Evolutionary conservation across 1,140 invertebrate genomes (phyloP).

Genomic region (Bombus superbus): DNA sequence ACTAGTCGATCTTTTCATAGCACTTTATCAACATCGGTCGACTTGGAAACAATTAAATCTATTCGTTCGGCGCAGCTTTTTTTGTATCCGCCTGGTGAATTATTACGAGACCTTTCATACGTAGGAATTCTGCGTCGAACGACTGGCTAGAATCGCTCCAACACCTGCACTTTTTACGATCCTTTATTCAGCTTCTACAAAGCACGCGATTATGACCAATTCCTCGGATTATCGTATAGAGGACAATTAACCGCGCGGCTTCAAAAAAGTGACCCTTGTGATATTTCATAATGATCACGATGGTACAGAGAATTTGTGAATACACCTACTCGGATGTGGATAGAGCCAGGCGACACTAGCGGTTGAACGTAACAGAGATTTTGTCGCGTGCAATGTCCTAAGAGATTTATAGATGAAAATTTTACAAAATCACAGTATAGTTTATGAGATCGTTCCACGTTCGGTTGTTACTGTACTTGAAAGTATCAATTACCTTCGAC

Average conservation of each 20-base stretch:
- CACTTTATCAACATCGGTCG: not conserved
- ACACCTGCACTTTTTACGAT: conserved; percentile 36
- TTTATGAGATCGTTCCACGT: not conserved
- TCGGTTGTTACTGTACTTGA: too few relatives aligned
- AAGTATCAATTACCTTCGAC: not conserved
- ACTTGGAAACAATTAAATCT: conserved; percentile 8
- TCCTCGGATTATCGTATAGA: conserved; percentile 27
- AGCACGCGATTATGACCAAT: conserved; percentile 25
- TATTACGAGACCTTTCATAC: conserved; percentile 17
- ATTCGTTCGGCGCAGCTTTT: not conserved
- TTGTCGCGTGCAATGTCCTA: too few relatives aligned
- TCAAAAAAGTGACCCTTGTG: conserved; percentile 3
- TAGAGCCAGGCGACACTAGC: too few relatives aligned
- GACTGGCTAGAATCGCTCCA: not conserved
- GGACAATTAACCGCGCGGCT: conserved; percentile 25
- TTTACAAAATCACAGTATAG: not conserved
- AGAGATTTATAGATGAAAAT: conserved; percentile 6
- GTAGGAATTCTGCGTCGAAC: conserved; percentile 2
- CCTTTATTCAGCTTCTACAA: conserved; percentile 15
- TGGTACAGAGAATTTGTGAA: not conserved
- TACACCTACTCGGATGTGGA: not conserved
- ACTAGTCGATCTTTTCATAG: not conserved
- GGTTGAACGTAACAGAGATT: not conserved
- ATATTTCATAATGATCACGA: conserved; percentile 41
- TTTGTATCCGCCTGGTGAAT: not conserved